These are phyloP conservation scores for Sparidentex hasta DNA, from an alignment of 2,797 vertebrate species.

Conservation along the genomic window DNA sequence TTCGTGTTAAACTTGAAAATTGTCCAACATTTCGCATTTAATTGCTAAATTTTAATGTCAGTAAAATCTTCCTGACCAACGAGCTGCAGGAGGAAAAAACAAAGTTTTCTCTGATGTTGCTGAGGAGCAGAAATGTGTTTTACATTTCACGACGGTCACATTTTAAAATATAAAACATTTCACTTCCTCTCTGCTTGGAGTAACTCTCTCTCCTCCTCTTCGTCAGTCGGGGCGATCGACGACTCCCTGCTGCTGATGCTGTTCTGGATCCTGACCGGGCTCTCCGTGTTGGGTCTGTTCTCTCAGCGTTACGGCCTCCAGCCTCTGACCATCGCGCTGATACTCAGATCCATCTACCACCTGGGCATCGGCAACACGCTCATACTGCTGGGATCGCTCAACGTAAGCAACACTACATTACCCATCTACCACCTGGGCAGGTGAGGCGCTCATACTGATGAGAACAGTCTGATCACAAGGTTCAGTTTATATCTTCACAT, in stretches of 20 bases:
- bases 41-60: no score
- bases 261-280: conserved; percentile 93
- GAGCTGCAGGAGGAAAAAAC: not conserved
- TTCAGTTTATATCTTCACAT: no score
- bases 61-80: not conserved
- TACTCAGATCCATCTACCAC: conserved; percentile 94
- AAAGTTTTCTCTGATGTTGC: no score
- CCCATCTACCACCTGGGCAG: conserved; percentile 74
- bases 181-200: not conserved
- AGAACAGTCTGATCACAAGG: no score
- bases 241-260: conserved; percentile 91
- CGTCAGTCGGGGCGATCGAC: conserved; percentile 88
- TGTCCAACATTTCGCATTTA: no score
- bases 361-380: conserved; percentile 95
- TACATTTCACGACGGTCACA: no score
- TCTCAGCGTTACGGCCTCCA: conserved; percentile 92
- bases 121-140: no score
- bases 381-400: conserved; percentile 92
- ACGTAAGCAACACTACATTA: conserved; percentile 88
- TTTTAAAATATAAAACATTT: no score
- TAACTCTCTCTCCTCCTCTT: not conserved
- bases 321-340: conserved; percentile 92
- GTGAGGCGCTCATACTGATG: not conserved
- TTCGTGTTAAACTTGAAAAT: no score
- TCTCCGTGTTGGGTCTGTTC: conserved; percentile 92